Base-by-base conservation (phyloP, 2,113 vertebrate species). In the Ceuthmochares aereus region DNA sequence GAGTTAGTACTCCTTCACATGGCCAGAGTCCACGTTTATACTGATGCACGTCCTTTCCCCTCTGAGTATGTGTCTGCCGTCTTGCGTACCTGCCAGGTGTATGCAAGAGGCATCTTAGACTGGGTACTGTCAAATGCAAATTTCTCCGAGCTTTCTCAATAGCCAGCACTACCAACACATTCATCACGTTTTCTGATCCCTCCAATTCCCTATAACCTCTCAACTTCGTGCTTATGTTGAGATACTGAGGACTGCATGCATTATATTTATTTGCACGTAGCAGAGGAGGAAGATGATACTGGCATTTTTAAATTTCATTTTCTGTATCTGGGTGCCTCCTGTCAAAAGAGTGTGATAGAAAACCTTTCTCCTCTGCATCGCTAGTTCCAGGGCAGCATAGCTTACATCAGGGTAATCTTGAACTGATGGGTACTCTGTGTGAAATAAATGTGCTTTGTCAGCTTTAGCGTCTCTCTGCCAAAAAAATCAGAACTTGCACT, bases 391-490 rank as follows among this genome's bases (percentile, higher is more conserved):
- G 80, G 22, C 51, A 86, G 55, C 64, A 37, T 60, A 82, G 26
- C 12, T 92, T 87, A 86, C 43, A 75, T 87, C 83, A 66, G 77
- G 56, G 40, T 82, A 74, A 12, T 77, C 73, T 92, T 3, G 2
- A 91, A 25, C 9, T 77, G 69, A 84, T 82, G 87, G 62, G 40
- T 78, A 29, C 37, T 79, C 4, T 1, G 42, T 1, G 2, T 93
- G 66, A 94, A 87, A 84, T 93, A 87, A 91, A 95, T 82, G 58
- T 22, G 1, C 58, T 45, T 1, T 91, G 91, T 93, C 95, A 92
- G 84, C 66, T 87, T 73, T 92, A 92, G 89, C 89, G 84, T 94
- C 94, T 93, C 77, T 55, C 47, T 95, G 94, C 76, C 94, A 95
- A 82, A 95, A 91, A 67, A 93, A 93, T 95, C 74, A 36, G 60